Conservation (phyloP, 1,140 invertebrate species). For the Heliconius hewitsoni region DNA sequence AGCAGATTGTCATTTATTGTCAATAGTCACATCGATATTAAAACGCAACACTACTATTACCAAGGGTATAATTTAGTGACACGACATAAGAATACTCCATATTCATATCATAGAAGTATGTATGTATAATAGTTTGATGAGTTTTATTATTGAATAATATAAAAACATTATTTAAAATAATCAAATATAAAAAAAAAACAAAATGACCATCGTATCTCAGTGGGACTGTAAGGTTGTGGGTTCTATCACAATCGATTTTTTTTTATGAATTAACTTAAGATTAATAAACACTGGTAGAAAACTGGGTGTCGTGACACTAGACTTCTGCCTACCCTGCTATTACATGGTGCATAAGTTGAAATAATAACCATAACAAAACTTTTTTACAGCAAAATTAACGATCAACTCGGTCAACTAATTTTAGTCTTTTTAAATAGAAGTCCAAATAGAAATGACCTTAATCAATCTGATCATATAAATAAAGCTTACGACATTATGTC, state of each 20-base stretch:
- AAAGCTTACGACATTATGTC: neutral
- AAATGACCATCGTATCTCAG: too few relatives aligned
- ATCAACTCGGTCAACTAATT: neutral
- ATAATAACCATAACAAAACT: neutral
- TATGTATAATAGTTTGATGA: neutral
- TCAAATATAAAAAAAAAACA: too few relatives aligned
- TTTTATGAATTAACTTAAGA: too few relatives aligned
- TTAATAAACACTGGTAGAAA: too few relatives aligned
- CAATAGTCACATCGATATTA: neutral
- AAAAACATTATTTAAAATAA: too few relatives aligned
- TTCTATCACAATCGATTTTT: too few relatives aligned
- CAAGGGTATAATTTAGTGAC: conserved; percentile 48
- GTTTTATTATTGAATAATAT: neutral
- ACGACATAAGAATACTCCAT: conserved; percentile 26
- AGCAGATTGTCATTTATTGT: neutral
- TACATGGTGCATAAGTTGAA: too few relatives aligned
- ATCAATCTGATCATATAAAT: neutral
- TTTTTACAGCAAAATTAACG: neutral
- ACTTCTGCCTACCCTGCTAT: too few relatives aligned
- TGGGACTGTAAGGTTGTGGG: too few relatives aligned
- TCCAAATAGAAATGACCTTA: neutral
- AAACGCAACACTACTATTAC: conserved; percentile 18
- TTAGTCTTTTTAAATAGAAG: neutral
- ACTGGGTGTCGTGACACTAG: too few relatives aligned
- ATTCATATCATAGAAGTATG: neutral